Evolutionary conservation across 2,797 vertebrate species (phyloP), one percentile per base, ranked within the genome.

Genomic region (Eremophila alpestris): DNA sequence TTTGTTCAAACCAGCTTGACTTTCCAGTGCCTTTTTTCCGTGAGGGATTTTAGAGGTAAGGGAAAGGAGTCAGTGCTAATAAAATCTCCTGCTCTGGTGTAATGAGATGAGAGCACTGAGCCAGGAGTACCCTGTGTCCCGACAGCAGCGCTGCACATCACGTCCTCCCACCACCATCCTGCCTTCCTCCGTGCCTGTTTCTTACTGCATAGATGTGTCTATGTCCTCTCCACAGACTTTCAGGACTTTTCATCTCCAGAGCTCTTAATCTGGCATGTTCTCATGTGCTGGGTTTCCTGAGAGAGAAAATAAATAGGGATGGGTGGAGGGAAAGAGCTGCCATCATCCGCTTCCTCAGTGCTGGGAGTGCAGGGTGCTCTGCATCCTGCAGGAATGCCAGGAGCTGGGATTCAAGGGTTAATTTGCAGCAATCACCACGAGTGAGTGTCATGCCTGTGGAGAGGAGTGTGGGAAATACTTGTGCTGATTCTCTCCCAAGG

Each of bases 201-300:
- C 68, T 79, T 22, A 5, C 70, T 83, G 11, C 17, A 9, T 11
- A 46, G 51, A 49, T 21, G 55, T 52, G 3, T 52, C 0, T 3
- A 2, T 41, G 27, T 76, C 71, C 77, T 84, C 23, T 49, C 7
- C 80, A 23, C 45, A 64, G 79, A 19, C 21, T 79, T 40, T 3
- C 63, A 77, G 64, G 60, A 13, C 10, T 70, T 77, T 20, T 14
- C 30, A 12, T 64, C 41, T 78, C 64, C 73, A 30, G 7, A 89
- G 5, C 54, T 87, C 69, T 32, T 95, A 83, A 89, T 94, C 87
- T 83, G 76, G 9, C 4, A 0, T 16, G 24, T 91, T 94, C 95
- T 91, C 82, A 19, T 64, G 79, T 45, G 34, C 81, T 93, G 49
- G 38, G 30, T 89, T 95, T 95, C 91, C 92, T 92, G 82, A 95